Percentiles rank a stretch among this genome's conserved stretches.
These are phyloP conservation scores for Passerina amoena DNA, from an alignment of 2,113 vertebrate species.

Conservation along the genomic window DNA sequence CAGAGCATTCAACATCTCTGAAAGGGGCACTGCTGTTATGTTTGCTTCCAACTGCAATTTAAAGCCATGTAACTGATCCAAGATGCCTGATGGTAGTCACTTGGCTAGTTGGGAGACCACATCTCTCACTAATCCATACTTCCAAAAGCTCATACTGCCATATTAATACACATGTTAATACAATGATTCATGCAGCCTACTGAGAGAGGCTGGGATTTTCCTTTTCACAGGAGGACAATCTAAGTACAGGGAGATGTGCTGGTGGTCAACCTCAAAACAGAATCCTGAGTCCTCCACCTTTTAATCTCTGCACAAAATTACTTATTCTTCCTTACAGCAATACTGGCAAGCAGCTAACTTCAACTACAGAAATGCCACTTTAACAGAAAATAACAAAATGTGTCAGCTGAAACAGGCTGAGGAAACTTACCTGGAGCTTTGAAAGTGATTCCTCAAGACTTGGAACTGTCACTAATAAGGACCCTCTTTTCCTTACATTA, in stretches of 20 bases:
- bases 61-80: not conserved
- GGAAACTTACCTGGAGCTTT: conserved; percentile 77
- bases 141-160: not conserved
- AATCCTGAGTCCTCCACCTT: not conserved
- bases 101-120: not conserved
- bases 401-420: not conserved
- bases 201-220: not conserved
- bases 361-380: not conserved
- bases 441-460: conserved; percentile 83
- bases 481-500: conserved; percentile 80
- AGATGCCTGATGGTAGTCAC: not conserved
- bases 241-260: not conserved
- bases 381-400: not conserved
- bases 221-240: not conserved
- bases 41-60: not conserved
- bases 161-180: not conserved
- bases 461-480: conserved; percentile 87
- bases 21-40: not conserved
- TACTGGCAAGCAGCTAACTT: not conserved
- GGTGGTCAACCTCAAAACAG: not conserved
- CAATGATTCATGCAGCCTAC: not conserved
- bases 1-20: not conserved
- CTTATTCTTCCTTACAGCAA: not conserved
- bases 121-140: not conserved
- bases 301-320: not conserved